Percentiles rank a stretch among this genome's conserved stretches.
These are phyloP conservation scores for Pomatorhinus ruficollis DNA, from an alignment of 2,113 vertebrate genomes.

Conservation along the genomic window DNA sequence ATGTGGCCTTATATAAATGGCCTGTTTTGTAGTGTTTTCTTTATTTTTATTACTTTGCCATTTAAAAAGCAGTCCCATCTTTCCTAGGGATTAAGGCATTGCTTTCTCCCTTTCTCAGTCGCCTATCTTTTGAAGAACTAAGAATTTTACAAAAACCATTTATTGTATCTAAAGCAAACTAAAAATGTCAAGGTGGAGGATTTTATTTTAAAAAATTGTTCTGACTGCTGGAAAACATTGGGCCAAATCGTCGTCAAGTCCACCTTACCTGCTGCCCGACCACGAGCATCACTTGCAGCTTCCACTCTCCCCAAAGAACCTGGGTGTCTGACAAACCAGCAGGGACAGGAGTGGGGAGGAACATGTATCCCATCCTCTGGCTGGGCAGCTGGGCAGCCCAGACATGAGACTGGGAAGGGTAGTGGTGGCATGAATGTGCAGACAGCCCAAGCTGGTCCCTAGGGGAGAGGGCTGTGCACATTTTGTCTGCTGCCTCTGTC, in stretches of 20 bases:
- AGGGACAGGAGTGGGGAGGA: neutral
- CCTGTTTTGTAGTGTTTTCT: neutral
- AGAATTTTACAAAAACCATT: neutral
- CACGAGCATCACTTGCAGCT: neutral
- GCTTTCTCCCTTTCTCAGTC: neutral
- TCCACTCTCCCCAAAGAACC: neutral
- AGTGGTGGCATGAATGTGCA: neutral
- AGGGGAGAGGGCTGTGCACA: accelerated
- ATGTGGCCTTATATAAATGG: neutral
- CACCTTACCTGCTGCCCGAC: neutral
- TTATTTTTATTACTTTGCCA: neutral
- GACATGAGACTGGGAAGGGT: neutral
- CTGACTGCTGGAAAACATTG: neutral
- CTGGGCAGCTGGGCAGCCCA: neutral
- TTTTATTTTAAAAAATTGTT: neutral
- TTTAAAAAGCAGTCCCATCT: neutral
- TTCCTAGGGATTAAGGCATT: neutral
- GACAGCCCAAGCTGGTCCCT: neutral
- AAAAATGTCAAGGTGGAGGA: neutral
- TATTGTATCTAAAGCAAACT: neutral
- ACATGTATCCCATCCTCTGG: neutral
- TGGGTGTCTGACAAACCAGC: neutral
- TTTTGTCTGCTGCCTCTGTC: neutral
- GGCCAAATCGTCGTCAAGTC: neutral
- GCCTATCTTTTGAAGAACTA: neutral